Conservation (phyloP, 2,113 vertebrate species). For the Beaufortia kweichowensis region DNA sequence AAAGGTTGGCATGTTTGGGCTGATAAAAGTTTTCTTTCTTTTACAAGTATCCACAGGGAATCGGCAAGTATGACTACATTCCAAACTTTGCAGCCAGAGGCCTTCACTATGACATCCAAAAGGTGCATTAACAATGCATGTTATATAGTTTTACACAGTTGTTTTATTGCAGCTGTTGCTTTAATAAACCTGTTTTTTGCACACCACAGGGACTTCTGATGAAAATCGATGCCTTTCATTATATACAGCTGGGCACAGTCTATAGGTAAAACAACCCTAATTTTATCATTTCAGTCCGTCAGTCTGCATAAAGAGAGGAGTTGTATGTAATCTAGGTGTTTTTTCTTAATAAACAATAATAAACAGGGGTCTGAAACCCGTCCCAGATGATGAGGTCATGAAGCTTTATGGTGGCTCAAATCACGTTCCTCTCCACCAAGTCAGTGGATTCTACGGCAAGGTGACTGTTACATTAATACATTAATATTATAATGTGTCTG, state of each 20-base stretch:
- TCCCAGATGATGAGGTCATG: slow-evolving; percentile 80
- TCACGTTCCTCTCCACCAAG: slow-evolving; percentile 79
- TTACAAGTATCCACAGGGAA: slow-evolving; percentile 77
- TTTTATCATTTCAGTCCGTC: background rate
- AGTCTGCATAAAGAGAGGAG: background rate
- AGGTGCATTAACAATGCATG: slow-evolving; percentile 64
- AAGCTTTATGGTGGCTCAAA: slow-evolving; percentile 76
- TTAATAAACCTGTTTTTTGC: background rate
- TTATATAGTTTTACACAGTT: background rate
- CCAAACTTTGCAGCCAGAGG: slow-evolving; percentile 80
- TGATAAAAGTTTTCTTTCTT: background rate
- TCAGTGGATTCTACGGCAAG: slow-evolving; percentile 87
- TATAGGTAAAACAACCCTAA: slow-evolving; percentile 68
- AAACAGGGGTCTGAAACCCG: slow-evolving; percentile 75
- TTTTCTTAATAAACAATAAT: no score
- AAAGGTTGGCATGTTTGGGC: background rate
- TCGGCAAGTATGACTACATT: slow-evolving; percentile 78
- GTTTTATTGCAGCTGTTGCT: background rate
- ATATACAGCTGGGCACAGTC: slow-evolving; percentile 82
- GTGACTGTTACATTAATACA: slow-evolving; percentile 62
- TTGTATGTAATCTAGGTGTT: background rate
- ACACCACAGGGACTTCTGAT: slow-evolving; percentile 73
- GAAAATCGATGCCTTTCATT: slow-evolving; percentile 83
- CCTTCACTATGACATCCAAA: slow-evolving; percentile 85
- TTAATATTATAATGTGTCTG: background rate